A percentile compares a stretch with the other conserved stretches of the same genome.
Evolutionary conservation across 2,113 vertebrate species (phyloP).

Genomic region (Rhodinocichla rosea): DNA sequence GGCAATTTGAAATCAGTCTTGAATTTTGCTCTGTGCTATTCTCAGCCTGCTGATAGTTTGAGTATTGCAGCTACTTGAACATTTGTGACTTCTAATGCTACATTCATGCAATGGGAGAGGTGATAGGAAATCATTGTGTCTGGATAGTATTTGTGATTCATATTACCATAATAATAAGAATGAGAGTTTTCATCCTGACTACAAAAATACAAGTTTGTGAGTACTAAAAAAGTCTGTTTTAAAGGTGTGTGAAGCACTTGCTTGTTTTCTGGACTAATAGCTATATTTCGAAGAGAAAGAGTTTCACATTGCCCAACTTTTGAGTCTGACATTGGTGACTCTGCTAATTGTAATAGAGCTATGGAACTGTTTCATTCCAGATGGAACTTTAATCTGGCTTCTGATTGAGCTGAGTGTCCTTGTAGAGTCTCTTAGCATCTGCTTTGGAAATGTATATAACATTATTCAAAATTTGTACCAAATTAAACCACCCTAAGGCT

Average conservation of each 20-base stretch:
- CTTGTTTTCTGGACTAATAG: neutral
- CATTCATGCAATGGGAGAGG: neutral
- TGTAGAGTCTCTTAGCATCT: conserved; percentile 79
- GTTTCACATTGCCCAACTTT: conserved; percentile 14
- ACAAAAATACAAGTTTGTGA: neutral
- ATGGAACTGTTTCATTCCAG: conserved; percentile 70
- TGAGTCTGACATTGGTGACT: conserved; percentile 68
- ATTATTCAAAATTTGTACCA: conserved; percentile 81
- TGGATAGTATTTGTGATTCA: neutral
- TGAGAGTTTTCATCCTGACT: neutral
- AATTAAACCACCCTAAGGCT: conserved; percentile 76
- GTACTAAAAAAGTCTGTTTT: neutral
- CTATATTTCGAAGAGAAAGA: conserved; percentile 17
- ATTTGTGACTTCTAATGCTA: neutral
- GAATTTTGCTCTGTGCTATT: neutral
- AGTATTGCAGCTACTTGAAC: neutral
- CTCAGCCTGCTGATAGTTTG: neutral
- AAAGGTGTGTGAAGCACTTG: neutral
- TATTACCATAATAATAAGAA: neutral
- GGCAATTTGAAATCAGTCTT: neutral
- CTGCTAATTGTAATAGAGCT: conserved; percentile 74
- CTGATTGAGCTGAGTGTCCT: conserved; percentile 76
- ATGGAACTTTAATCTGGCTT: conserved; percentile 80
- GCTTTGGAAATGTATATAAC: conserved; percentile 77
- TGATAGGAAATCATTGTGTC: neutral